phyloP scores from a whole-genome alignment of 2,113 vertebrate species.

The Glaucomys volans region DNA sequence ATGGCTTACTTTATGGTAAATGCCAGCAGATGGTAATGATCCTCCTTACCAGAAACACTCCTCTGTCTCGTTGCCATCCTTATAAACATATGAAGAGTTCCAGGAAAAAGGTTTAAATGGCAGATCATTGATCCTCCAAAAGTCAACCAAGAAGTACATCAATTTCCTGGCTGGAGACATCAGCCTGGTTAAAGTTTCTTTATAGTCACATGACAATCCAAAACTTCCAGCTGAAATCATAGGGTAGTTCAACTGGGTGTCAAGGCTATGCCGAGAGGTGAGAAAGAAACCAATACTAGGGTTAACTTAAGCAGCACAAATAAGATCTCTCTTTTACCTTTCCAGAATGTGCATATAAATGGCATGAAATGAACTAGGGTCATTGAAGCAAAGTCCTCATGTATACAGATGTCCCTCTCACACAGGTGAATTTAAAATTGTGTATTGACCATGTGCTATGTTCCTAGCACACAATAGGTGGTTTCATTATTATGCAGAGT shows the following conservation, averaged over 20 bases:
- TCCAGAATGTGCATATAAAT: not conserved
- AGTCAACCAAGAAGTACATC: constrained; percentile 89
- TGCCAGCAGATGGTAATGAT: not conserved
- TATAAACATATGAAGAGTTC: constrained; percentile 92
- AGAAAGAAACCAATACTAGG: not conserved
- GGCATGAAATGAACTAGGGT: not conserved
- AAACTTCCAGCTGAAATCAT: constrained; percentile 98
- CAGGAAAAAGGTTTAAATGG: constrained; percentile 88
- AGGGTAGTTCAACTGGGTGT: constrained; percentile 90
- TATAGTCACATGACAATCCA: constrained; percentile 95
- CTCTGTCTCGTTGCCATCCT: constrained; percentile 87
- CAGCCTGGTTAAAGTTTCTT: constrained; percentile 92
- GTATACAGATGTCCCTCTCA: not conserved
- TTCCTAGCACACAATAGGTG: not conserved
- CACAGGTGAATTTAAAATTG: not conserved
- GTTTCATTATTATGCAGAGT: not conserved
- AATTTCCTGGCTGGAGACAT: constrained; percentile 96
- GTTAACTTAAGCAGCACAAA: constrained; percentile 1
- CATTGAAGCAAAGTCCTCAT: not conserved
- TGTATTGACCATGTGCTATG: not conserved
- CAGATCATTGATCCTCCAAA: constrained; percentile 80
- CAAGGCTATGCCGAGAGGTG: constrained; percentile 86
- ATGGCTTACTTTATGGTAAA: not conserved
- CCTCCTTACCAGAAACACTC: constrained; percentile 94
- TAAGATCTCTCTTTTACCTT: not conserved